phyloP scores from a whole-genome alignment of 2,113 vertebrate genomes.

The Girardinichthys multiradiatus region DNA sequence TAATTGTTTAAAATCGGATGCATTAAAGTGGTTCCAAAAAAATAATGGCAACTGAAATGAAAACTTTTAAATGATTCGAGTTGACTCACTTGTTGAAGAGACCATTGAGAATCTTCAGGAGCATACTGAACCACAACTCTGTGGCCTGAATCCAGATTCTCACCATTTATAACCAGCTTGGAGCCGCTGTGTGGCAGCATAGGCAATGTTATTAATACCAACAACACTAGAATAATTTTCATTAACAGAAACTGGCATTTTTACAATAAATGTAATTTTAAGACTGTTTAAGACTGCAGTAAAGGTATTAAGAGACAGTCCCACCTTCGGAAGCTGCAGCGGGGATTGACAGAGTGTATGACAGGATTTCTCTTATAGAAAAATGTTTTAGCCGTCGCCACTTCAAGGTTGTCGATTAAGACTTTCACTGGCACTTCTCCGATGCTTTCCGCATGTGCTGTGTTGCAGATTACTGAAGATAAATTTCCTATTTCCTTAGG shows the following conservation, averaged over 20 bases:
- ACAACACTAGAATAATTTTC: neutral
- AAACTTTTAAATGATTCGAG: neutral
- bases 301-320: slow-evolving; percentile 12
- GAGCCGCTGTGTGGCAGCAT: slow-evolving; percentile 81
- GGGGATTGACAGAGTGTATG: slow-evolving; percentile 77
- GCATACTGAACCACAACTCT: slow-evolving; percentile 72
- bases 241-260: neutral
- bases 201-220: slow-evolving; percentile 5
- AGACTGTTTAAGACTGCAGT: neutral
- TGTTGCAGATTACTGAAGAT: slow-evolving; percentile 71
- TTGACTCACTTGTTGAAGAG: slow-evolving; percentile 46
- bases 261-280: neutral
- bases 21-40: neutral
- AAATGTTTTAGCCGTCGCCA: slow-evolving; percentile 77
- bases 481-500: slow-evolving; percentile 31
- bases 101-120: slow-evolving; percentile 6
- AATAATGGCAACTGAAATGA: neutral
- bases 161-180: slow-evolving; percentile 82
- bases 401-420: slow-evolving; percentile 80
- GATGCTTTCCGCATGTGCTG: slow-evolving; percentile 33
- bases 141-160: slow-evolving; percentile 85
- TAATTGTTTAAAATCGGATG: slow-evolving; percentile 7
- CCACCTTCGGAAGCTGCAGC: slow-evolving; percentile 84
- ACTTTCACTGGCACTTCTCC: slow-evolving; percentile 69
- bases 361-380: slow-evolving; percentile 83